These are phyloP conservation scores for Mantis religiosa DNA, from an alignment of 2,888 invertebrate species.

Conservation along the genomic window DNA sequence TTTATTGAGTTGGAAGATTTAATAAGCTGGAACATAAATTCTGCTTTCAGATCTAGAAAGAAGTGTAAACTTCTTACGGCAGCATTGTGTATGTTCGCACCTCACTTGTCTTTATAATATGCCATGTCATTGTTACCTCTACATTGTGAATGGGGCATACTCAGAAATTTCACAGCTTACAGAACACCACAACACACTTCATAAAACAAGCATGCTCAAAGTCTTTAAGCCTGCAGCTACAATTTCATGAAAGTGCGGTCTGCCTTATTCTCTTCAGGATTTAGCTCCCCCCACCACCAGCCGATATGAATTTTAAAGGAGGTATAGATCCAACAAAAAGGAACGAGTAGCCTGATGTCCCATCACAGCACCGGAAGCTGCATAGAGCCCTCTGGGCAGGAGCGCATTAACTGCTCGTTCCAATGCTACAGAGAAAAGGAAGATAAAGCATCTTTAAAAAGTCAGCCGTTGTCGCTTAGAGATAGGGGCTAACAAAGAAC, in stretches of 20 bases:
- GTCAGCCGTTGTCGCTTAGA: background rate
- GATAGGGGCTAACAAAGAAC: background rate
- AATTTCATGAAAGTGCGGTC: background rate
- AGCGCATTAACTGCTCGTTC: background rate
- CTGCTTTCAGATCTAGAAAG: too few relatives aligned
- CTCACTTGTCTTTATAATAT: too few relatives aligned
- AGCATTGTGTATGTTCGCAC: too few relatives aligned
- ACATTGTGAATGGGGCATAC: too few relatives aligned
- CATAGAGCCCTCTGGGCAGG: background rate
- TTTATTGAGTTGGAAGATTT: too few relatives aligned
- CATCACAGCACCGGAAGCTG: background rate
- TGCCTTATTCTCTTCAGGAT: background rate
- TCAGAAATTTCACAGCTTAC: too few relatives aligned
- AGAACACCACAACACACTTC: too few relatives aligned
- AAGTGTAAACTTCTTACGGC: too few relatives aligned
- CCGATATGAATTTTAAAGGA: background rate
- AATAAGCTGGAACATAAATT: too few relatives aligned
- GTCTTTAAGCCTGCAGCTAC: background rate
- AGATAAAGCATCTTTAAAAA: background rate
- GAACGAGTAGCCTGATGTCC: background rate
- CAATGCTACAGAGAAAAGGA: background rate
- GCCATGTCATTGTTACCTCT: too few relatives aligned
- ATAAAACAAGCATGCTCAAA: background rate
- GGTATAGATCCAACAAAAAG: too few relatives aligned
- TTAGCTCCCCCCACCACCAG: background rate